Evolutionary conservation across 2,888 invertebrate species (phyloP).

Genomic region (Hetaerina titia): DNA sequence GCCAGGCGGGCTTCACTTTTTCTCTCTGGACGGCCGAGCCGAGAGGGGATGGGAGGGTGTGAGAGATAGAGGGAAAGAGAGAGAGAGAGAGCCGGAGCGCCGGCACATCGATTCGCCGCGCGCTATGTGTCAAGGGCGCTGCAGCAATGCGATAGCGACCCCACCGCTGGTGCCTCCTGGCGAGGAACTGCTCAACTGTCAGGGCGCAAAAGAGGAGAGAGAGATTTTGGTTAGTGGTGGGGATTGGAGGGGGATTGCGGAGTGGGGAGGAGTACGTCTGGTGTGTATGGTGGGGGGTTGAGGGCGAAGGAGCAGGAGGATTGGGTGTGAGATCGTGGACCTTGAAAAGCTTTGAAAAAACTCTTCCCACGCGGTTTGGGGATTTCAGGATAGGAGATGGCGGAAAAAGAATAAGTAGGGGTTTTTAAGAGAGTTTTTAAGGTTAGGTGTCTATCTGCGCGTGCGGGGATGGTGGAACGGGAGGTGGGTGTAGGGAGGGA

Average conservation of each 20-base stretch:
- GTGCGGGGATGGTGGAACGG: background rate
- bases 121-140: constrained; percentile 67
- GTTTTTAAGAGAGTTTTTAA: no score
- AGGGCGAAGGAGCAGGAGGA: background rate
- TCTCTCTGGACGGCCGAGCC: constrained; percentile 37
- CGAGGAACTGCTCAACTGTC: constrained; percentile 55
- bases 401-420: background rate
- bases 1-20: constrained; percentile 43
- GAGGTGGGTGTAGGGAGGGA: background rate
- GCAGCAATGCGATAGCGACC: constrained; percentile 66
- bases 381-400: background rate
- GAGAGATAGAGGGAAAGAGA: background rate
- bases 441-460: no score
- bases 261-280: background rate
- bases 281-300: background rate
- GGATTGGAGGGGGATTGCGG: background rate
- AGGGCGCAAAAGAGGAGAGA: background rate
- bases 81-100: background rate
- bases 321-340: constrained; percentile 1
- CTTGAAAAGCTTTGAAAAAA: background rate
- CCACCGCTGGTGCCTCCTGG: constrained; percentile 54
- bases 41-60: background rate
- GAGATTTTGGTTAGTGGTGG: background rate
- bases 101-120: constrained; percentile 40
- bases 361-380: constrained; percentile 52